A percentile compares a stretch with the other conserved stretches of the same genome.
Conservation (phyloP, 2,797 vertebrate genomes). For the Cossypha niveicapilla region DNA sequence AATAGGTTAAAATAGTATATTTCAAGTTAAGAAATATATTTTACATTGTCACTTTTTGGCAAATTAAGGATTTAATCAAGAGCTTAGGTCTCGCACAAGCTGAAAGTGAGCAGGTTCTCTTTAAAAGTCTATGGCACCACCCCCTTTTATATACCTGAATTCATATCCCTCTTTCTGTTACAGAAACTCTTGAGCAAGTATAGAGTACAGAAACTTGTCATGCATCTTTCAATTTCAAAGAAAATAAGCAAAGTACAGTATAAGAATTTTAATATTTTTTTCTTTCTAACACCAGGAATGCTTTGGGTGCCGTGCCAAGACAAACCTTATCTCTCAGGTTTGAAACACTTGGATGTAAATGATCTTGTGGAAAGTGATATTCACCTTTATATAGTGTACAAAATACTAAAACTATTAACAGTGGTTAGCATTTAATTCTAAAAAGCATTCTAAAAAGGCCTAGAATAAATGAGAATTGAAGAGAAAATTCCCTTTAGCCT, state of each 20-base stretch:
- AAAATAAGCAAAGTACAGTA: neutral
- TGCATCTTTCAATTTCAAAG: neutral
- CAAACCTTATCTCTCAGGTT: neutral
- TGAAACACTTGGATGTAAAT: neutral
- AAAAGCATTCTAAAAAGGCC: conserved; percentile 9
- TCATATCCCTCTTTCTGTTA: neutral
- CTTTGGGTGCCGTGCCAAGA: neutral
- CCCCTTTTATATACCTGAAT: neutral
- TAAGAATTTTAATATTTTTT: neutral
- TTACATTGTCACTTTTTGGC: neutral
- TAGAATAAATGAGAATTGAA: conserved; percentile 10
- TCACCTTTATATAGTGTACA: neutral
- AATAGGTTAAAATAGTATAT: neutral
- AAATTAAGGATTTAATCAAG: neutral
- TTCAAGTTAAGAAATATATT: neutral
- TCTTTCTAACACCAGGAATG: neutral
- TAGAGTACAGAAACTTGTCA: neutral
- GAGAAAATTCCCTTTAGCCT: conserved; percentile 29
- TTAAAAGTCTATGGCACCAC: neutral
- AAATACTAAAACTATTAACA: neutral
- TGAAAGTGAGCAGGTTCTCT: neutral
- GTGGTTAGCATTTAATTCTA: neutral
- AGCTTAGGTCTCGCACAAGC: neutral
- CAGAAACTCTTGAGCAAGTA: neutral
- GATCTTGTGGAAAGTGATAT: neutral